phyloP scores from a whole-genome alignment of 2,113 vertebrate species.

The Zapus hudsonius region DNA sequence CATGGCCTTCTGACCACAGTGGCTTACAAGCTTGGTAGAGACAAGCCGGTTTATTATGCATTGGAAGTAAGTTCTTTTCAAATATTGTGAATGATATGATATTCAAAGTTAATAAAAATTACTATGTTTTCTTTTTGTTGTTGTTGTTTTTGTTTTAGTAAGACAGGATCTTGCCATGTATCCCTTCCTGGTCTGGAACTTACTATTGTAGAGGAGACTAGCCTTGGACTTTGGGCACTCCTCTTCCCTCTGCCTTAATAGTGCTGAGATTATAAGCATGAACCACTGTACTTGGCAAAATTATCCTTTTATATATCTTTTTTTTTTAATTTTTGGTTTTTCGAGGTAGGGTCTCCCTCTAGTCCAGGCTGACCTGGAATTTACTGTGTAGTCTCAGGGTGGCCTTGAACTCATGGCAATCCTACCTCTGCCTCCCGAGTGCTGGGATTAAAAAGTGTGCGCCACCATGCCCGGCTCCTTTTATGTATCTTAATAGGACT shows the following conservation, averaged over 20 bases:
- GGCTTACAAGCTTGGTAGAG: conserved; percentile 94
- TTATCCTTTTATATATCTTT: background rate
- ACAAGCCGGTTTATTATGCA: conserved; percentile 92
- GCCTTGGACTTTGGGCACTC: background rate
- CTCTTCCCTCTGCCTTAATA: background rate
- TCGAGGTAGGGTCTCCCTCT: too few species aligned
- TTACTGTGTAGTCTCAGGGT: too few species aligned
- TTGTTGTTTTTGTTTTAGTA: background rate
- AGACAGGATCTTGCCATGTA: background rate
- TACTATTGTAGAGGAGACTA: background rate
- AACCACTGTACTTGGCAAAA: background rate
- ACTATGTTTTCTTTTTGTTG: background rate
- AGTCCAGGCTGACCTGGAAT: too few species aligned
- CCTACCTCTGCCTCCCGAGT: too few species aligned
- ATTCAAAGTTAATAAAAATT: conserved; percentile 33
- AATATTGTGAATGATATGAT: background rate
- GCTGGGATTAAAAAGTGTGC: too few species aligned
- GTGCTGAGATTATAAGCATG: background rate
- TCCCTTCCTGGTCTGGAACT: background rate
- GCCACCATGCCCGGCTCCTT: too few species aligned
- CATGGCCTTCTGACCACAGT: conserved; percentile 97
- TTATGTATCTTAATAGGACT: background rate
- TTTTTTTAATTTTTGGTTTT: too few species aligned
- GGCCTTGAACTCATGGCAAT: too few species aligned
- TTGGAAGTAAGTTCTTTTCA: conserved; percentile 89